Evolutionary conservation across 2,797 vertebrate species (phyloP), one percentile per base, ranked within the genome.

Genomic region (Parotocinclus haroldoi): DNA sequence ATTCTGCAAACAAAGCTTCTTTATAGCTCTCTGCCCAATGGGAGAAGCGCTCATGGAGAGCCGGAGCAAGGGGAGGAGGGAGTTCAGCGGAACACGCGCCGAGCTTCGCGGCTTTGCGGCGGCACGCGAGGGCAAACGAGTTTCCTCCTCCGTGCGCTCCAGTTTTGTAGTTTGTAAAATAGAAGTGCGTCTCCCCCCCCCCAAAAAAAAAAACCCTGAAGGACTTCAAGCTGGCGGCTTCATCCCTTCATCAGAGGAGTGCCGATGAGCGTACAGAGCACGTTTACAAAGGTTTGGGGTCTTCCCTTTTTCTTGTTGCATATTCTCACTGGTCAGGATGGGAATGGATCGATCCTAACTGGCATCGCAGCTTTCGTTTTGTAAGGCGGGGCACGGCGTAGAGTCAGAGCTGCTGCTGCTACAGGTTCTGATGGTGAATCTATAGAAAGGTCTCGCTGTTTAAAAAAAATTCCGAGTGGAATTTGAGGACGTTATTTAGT

Each of bases 21-120:
- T 82, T 81, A 69, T 76, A 78, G 51, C 46, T 4, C 55, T 62
- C 50, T 73, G 73, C 83, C 82, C 84, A 83, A 81, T 83, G 69
- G 76, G 74, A 69, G 53, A 16, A 16, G 55, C 11, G 71, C 17
- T 18, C 76, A 58, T 13, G 69, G 72, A 78, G 82, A 79, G 77
- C 77, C 81, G 9, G 82, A 79, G 19, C 45, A n/a, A 14, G 17
- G 62, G 46, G 66, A 56, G 60, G 27, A 49, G 74, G 69, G 74
- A 63, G 58, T 39, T 68, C 61, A 11, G 27, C 60, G 0, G 48
- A 14, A 50, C 48, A 50, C 48, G 16, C 9, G 76, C 45, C 75
- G 75, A 77, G 77, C 81, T 79, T 78, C 70, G 72, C 72, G 76
- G 46, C 16, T 63, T 58, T 63, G 18, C 66, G 63, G 63, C 69